A percentile compares a stretch with the other conserved stretches of the same genome.
phyloP scores from a whole-genome alignment of 2,113 vertebrate genomes.

The Isurus oxyrinchus region DNA sequence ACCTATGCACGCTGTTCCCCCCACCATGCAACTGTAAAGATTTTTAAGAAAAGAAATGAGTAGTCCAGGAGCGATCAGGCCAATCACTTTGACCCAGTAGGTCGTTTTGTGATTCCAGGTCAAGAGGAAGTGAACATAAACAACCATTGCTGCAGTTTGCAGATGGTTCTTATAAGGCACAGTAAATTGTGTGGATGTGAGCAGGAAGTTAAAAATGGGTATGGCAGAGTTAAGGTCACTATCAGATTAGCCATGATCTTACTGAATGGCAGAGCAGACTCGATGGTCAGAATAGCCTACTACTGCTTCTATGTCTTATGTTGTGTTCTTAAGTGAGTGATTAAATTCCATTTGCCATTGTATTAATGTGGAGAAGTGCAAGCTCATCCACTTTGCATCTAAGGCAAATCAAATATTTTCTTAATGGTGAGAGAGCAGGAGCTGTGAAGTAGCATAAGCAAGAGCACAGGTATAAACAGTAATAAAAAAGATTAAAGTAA shows the following conservation, averaged over 20 bases:
- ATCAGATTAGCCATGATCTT: too few species aligned
- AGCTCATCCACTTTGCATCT: neutral
- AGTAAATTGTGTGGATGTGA: neutral
- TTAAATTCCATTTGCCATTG: neutral
- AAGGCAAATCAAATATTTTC: neutral
- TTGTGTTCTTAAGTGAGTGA: too few species aligned
- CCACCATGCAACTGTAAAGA: neutral
- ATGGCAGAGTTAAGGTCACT: neutral
- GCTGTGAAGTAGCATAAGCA: neutral
- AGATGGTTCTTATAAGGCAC: neutral
- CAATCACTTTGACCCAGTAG: neutral
- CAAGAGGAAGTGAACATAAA: neutral
- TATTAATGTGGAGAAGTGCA: neutral
- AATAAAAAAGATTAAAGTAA: neutral
- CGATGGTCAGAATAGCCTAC: too few species aligned
- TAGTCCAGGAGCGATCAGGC: neutral
- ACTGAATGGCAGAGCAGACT: too few species aligned
- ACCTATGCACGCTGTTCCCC: neutral
- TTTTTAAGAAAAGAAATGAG: neutral
- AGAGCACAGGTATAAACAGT: neutral
- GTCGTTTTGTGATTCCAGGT: neutral
- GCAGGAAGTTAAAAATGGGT: neutral
- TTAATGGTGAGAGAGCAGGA: neutral
- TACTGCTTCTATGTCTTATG: too few species aligned
- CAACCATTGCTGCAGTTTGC: neutral